Percentiles rank a stretch among this genome's conserved stretches.
Conservation (phyloP, 2,113 vertebrate species). For the Gnathochromis pfefferi region DNA sequence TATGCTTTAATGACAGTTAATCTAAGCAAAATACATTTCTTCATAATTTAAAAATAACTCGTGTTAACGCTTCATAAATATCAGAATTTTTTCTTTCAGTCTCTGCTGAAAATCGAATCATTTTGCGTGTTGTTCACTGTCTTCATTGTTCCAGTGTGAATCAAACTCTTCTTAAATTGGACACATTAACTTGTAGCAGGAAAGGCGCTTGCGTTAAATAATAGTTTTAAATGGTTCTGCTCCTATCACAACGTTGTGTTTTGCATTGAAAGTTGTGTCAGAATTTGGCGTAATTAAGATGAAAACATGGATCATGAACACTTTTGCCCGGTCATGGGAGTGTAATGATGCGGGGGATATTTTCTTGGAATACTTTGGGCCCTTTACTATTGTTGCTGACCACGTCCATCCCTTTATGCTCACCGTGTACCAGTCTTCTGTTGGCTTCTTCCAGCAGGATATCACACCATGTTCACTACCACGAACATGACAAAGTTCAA, state of each 20-base stretch:
- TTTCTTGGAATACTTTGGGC: background rate
- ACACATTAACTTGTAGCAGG: background rate
- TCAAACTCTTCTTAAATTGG: background rate
- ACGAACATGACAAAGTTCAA: background rate
- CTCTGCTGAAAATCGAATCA: background rate
- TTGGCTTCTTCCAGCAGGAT: background rate
- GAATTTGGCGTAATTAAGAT: background rate
- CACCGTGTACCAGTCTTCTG: background rate
- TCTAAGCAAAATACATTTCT: background rate
- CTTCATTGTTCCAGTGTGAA: background rate
- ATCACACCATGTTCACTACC: background rate
- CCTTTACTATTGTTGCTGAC: background rate
- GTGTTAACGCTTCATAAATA: background rate
- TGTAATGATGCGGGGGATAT: background rate
- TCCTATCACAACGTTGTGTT: background rate
- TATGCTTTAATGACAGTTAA: background rate
- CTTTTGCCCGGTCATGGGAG: rapidly evolving
- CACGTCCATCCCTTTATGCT: background rate
- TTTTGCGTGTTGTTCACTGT: rapidly evolving
- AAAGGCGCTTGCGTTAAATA: background rate
- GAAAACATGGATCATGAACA: rapidly evolving
- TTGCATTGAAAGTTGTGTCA: background rate
- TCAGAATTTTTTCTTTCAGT: background rate
- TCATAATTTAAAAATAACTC: background rate
- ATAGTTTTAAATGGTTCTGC: background rate